These are phyloP conservation scores for Spea multiplicata DNA, from an alignment of 2,113 vertebrate genomes.

Conservation along the genomic window DNA sequence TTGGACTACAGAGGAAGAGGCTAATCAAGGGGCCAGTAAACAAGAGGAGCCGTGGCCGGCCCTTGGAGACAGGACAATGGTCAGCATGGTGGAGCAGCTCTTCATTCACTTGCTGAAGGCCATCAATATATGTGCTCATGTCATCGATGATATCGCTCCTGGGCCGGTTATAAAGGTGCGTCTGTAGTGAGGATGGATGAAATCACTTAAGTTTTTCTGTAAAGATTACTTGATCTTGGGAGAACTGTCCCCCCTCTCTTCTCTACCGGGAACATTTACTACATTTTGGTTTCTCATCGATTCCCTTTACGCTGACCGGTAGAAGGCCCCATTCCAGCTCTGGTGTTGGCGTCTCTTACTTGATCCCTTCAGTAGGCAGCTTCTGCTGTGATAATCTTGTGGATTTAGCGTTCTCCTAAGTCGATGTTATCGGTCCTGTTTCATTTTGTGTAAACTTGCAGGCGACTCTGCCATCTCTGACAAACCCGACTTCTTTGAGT, in stretches of 20 bases:
- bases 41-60: constrained; percentile 90
- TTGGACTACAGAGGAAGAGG: constrained; percentile 84
- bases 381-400: no score
- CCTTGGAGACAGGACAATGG: constrained; percentile 80
- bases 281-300: no score
- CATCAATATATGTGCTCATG: constrained; percentile 94
- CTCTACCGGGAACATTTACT: no score
- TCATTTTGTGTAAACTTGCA: constrained; percentile 54
- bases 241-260: no score
- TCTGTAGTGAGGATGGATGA: background rate
- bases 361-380: no score
- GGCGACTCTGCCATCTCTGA: constrained; percentile 88
- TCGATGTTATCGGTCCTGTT: no score
- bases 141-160: constrained; percentile 88
- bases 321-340: no score
- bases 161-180: constrained; percentile 87
- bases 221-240: no score
- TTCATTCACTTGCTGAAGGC: constrained; percentile 91
- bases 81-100: constrained; percentile 88
- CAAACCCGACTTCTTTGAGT: constrained; percentile 90
- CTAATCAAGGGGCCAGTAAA: constrained; percentile 64
- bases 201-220: no score
- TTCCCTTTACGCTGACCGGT: no score
- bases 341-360: no score
- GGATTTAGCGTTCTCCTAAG: no score